phyloP scores from a whole-genome alignment of 2,113 vertebrate species.

The Thryonomys swinderianus region DNA sequence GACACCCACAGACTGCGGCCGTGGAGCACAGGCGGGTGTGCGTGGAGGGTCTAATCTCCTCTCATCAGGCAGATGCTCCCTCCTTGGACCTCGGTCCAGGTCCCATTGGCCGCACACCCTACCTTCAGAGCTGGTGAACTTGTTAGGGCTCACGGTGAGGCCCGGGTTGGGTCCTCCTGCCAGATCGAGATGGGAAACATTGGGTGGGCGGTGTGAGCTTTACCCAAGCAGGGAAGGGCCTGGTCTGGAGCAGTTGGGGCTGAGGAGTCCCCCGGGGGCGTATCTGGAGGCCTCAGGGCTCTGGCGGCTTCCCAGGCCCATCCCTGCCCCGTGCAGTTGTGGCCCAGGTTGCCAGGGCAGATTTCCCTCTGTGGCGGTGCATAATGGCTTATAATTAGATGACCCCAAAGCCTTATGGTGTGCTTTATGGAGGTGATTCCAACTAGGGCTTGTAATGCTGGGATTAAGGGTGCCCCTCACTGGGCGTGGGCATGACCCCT shows the following conservation, averaged over 20 bases:
- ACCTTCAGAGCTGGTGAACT: not conserved
- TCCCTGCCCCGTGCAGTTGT: not conserved
- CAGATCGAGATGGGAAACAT: not conserved
- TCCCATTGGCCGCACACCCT: not conserved
- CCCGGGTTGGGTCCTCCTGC: fast-evolving
- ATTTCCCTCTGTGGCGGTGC: not conserved
- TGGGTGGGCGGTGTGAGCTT: no score
- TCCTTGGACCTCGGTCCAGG: not conserved
- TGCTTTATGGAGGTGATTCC: not conserved
- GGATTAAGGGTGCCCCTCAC: not conserved
- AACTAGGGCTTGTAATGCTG: not conserved
- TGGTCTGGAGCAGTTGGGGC: not conserved
- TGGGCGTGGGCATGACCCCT: not conserved
- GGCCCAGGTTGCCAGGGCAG: not conserved
- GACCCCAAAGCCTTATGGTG: not conserved
- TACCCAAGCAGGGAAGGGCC: not conserved
- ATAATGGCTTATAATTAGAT: not conserved
- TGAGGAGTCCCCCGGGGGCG: not conserved
- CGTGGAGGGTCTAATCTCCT: not conserved
- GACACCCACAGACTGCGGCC: fast-evolving
- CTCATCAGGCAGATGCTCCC: not conserved
- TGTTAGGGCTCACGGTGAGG: not conserved
- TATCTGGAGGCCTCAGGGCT: not conserved
- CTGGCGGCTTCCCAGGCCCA: not conserved
- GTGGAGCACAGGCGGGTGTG: fast-evolving